Evolutionary conservation across 2,888 invertebrate species (phyloP), one percentile per base, ranked within the genome.

Genomic region (Campopleginae sp.): DNA sequence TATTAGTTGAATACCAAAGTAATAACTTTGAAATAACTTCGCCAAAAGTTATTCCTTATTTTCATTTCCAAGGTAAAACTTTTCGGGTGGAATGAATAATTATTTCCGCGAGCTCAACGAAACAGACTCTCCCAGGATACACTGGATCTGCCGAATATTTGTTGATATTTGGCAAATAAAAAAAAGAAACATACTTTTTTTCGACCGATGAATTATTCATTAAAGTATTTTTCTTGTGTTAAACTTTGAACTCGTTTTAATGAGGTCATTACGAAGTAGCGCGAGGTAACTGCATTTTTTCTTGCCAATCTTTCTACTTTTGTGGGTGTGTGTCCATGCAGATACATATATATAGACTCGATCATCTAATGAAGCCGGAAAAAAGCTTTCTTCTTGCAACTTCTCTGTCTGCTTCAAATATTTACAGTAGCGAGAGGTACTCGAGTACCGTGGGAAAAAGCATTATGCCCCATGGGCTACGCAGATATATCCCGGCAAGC

Each of bases 381-480:
- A 54, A 82, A 80, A 72, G 76, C 48, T 82, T 71, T 74, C 85
- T 46, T 71, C 75, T 65, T 78, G 66, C 58, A 27, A 58, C 48
- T 72, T 66, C 48, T 79, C 58, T 76, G 76, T 85, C 70, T 46
- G 66, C 76, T 58, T 85, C 79, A 82, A 85, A 82, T 82, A 82
- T 85, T 85, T 82, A 72, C 71, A 72, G 70, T 72, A 31, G 70
- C 33, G 54, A 75, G 19, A 79, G 75, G 54, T 44, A 61, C 63
- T 71, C 58, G 79, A 78, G 74, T 19, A 51, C 10, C 78, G 70
- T 70, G 78, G 71, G 71, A 38, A 54, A 74, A 71, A 63, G 38
- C 70, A 14, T 58, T 78, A 10, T 23, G 19, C 61, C 19, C 38
- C 44, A 12, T 54, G 63, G 19, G 70, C 33, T 63, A 42, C 44